Evolutionary conservation across 2,888 invertebrate genomes (phyloP).

Genomic region (Panzeria rudis): DNA sequence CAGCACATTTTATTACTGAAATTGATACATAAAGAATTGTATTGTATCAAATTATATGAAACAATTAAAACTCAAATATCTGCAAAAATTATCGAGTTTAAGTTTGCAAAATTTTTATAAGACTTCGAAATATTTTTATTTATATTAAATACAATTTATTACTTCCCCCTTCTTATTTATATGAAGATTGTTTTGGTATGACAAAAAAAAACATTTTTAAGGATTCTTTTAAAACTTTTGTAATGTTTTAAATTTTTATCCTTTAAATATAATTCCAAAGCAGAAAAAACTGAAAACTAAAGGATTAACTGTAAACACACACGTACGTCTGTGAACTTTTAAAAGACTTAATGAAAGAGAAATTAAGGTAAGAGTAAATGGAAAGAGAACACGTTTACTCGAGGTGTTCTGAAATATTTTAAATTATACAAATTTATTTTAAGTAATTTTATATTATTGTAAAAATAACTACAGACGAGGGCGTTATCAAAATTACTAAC

Average conservation of each 20-base stretch:
- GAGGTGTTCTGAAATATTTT: not conserved
- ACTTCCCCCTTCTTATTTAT: not conserved
- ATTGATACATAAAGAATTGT: not conserved
- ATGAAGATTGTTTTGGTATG: not conserved
- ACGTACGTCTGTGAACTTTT: slow-evolving; percentile 44
- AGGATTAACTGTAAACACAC: slow-evolving; percentile 59
- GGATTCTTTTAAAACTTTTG: slow-evolving; percentile 54
- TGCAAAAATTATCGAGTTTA: not conserved
- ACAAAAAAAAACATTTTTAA: slow-evolving; percentile 49
- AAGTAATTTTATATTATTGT: not conserved
- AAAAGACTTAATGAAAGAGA: slow-evolving; percentile 49
- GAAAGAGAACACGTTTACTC: slow-evolving; percentile 5
- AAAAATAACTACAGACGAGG: not conserved
- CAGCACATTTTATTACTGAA: slow-evolving; percentile 8
- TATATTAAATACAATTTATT: slow-evolving; percentile 27
- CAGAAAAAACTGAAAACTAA: slow-evolving; percentile 61
- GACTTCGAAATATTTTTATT: slow-evolving; percentile 35
- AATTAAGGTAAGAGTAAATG: slow-evolving; percentile 5
- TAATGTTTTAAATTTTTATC: slow-evolving; percentile 53
- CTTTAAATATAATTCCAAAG: slow-evolving; percentile 40
- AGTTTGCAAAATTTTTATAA: slow-evolving; percentile 7
- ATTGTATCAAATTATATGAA: not conserved
- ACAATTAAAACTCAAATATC: slow-evolving; percentile 30
- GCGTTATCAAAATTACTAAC: not conserved
- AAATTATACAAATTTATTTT: not conserved